These are phyloP conservation scores for Ormyrus rosae DNA, from an alignment of 2,888 invertebrate species.

Conservation along the genomic window DNA sequence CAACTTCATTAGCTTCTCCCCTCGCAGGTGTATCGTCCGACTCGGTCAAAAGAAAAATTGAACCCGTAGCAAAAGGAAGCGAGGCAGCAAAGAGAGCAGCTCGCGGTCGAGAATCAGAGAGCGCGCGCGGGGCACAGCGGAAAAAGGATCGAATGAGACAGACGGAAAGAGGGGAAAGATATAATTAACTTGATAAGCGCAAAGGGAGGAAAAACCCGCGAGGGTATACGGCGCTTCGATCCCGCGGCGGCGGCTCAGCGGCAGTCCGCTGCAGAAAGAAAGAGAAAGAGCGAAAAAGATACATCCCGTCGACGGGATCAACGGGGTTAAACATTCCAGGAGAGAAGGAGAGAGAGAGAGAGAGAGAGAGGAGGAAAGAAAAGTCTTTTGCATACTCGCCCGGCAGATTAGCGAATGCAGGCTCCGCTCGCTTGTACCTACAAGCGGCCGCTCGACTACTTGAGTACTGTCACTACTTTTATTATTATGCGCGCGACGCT, in stretches of 20 bases:
- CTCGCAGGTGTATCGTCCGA: too few species aligned
- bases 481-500: conserved; percentile 19
- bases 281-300: not conserved
- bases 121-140: too few species aligned
- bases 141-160: conserved; percentile 1
- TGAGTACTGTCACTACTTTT: conserved; percentile 24
- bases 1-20: too few species aligned
- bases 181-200: conserved; percentile 52
- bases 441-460: not conserved
- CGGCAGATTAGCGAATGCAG: conserved; percentile 11
- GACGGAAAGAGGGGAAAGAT: conserved; percentile 37
- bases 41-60: too few species aligned
- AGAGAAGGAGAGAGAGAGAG: not conserved
- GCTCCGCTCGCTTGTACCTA: not conserved
- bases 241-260: not conserved
- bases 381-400: conserved; percentile 4
- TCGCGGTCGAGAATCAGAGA: too few species aligned
- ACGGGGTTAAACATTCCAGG: conserved; percentile 59
- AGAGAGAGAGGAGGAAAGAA: not conserved
- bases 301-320: conserved; percentile 47
- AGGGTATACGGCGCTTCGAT: not conserved
- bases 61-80: not conserved
- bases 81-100: not conserved
- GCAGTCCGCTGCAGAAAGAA: not conserved
- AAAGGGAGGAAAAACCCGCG: conserved; percentile 13